Evolutionary conservation across 2,113 vertebrate species (phyloP).

Genomic region (Isichthys henryi): DNA sequence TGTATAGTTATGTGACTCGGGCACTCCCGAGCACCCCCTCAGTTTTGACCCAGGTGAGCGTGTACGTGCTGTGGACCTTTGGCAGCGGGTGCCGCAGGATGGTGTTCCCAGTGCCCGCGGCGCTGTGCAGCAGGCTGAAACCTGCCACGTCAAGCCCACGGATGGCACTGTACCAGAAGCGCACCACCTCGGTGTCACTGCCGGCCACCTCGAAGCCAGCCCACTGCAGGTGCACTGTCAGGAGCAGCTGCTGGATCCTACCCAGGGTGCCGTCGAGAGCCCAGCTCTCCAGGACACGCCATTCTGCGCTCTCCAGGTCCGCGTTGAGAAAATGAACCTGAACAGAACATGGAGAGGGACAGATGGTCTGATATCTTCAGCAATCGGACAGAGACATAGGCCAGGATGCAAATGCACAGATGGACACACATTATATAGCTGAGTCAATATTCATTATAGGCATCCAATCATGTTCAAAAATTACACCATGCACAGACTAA

Average conservation of each 20-base stretch:
- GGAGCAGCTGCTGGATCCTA: slow-evolving; percentile 55
- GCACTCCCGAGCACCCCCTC: slow-evolving; percentile 25
- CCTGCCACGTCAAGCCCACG: slow-evolving; percentile 46
- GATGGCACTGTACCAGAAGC: slow-evolving; percentile 65
- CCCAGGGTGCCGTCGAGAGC: slow-evolving; percentile 48
- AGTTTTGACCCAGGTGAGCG: slow-evolving; percentile 61
- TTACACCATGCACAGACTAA: neutral
- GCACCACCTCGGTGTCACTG: slow-evolving; percentile 52
- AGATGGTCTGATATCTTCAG: neutral
- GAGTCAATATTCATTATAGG: neutral
- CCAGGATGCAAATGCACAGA: neutral
- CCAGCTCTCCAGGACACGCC: slow-evolving; percentile 64
- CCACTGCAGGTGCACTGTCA: slow-evolving; percentile 62
- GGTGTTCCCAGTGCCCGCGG: slow-evolving; percentile 40
- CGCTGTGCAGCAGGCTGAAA: slow-evolving; percentile 52
- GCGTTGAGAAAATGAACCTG: slow-evolving; percentile 59
- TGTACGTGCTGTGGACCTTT: slow-evolving; percentile 55
- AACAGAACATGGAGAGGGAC: neutral
- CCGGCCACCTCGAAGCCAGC: slow-evolving; percentile 64
- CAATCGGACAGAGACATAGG: neutral
- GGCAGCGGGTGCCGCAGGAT: slow-evolving; percentile 44
- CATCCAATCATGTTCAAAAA: neutral
- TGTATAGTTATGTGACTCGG: neutral
- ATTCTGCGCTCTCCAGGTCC: slow-evolving; percentile 62
- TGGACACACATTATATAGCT: neutral